Evolutionary conservation across 2,113 vertebrate species (phyloP).

Genomic region (Diadophis punctatus): DNA sequence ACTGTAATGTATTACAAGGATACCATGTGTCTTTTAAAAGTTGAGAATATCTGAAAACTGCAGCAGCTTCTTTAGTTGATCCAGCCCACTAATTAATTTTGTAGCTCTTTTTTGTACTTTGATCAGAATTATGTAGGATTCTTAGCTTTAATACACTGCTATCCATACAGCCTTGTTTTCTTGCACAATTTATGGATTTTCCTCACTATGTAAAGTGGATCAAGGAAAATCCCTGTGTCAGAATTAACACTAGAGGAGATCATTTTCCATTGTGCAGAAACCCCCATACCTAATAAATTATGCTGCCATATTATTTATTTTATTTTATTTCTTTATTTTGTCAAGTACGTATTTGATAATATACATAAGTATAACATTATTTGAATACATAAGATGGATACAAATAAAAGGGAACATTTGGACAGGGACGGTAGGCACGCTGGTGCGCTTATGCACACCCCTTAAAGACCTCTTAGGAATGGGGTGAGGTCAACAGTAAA

Average conservation of each 20-base stretch:
- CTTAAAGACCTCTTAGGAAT: too few relatives aligned
- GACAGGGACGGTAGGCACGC: too few relatives aligned
- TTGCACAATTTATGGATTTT: neutral
- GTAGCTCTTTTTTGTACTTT: neutral
- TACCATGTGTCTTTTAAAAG: neutral
- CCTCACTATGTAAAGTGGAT: neutral
- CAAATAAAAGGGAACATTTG: too few relatives aligned
- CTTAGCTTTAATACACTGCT: neutral
- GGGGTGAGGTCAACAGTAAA: too few relatives aligned
- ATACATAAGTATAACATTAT: too few relatives aligned
- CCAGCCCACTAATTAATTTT: neutral
- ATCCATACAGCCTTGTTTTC: neutral
- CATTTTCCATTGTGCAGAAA: neutral
- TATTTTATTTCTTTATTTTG: too few relatives aligned
- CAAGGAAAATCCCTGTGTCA: neutral
- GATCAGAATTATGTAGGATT: neutral
- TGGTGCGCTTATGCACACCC: too few relatives aligned
- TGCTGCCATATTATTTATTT: too few relatives aligned
- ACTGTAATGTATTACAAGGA: neutral
- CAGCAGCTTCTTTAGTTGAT: neutral
- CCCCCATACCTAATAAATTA: neutral
- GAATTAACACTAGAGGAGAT: neutral
- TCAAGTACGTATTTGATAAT: too few relatives aligned
- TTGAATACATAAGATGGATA: too few relatives aligned
- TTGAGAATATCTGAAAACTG: neutral